phyloP scores from a whole-genome alignment of 2,113 vertebrate species.

The Silurus meridionalis region DNA sequence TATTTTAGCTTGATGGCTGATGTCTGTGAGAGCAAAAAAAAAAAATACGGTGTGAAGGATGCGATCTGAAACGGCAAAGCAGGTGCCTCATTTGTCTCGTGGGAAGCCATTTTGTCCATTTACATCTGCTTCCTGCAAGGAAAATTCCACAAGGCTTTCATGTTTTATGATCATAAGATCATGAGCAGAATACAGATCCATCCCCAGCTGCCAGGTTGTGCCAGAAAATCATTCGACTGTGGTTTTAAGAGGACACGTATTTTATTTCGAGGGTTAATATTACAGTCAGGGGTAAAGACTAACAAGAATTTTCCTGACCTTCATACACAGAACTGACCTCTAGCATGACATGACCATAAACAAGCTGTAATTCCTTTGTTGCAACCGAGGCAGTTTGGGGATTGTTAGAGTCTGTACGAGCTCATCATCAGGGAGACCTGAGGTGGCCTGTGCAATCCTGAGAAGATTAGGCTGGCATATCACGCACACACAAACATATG shows the following conservation, averaged over 20 bases:
- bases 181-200: conserved; percentile 36
- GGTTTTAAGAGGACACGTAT: neutral
- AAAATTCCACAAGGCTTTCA: conserved; percentile 44
- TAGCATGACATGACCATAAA: conserved; percentile 21
- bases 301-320: conserved; percentile 6
- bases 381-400: conserved; percentile 32
- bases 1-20: neutral
- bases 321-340: neutral
- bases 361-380: conserved; percentile 36
- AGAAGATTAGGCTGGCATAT: conserved; percentile 46
- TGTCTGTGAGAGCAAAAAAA: neutral
- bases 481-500: conserved; percentile 36
- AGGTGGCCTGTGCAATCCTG: conserved; percentile 23
- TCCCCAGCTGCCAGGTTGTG: conserved; percentile 24
- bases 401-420: conserved; percentile 23
- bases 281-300: neutral
- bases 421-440: conserved; percentile 35
- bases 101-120: conserved; percentile 48
- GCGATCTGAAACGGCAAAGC: conserved; percentile 58
- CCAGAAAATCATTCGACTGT: neutral
- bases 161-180: conserved; percentile 43
- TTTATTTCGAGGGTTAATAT: neutral
- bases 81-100: conserved; percentile 57
- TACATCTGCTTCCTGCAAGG: conserved; percentile 43
- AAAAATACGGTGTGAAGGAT: conserved; percentile 52